Conservation (phyloP, 2,888 invertebrate species). For the Phorcus lineatus region DNA sequence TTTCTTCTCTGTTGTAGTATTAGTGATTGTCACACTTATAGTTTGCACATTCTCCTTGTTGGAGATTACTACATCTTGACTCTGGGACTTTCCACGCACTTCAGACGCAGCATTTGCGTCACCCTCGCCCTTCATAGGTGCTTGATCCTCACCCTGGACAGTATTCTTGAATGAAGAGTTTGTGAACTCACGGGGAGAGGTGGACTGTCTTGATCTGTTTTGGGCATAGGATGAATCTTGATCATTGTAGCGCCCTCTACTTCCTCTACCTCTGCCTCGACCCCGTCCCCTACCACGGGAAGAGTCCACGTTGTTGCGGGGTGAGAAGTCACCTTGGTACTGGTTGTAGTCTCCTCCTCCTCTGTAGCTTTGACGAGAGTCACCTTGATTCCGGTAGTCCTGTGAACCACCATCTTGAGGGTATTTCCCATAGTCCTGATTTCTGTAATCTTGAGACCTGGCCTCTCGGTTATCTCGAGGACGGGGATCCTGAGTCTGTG, state of each 20-base stretch:
- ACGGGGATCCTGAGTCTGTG: neutral
- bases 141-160: constrained; percentile 7
- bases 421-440: constrained; percentile 21
- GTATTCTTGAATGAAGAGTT: constrained; percentile 31
- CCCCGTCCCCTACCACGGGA: constrained; percentile 5
- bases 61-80: constrained; percentile 42
- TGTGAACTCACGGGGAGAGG: constrained; percentile 33
- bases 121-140: constrained; percentile 12
- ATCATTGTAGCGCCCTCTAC: neutral
- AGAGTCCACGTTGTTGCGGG: constrained; percentile 29
- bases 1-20: constrained; percentile 54
- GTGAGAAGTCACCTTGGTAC: constrained; percentile 17
- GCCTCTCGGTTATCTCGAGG: neutral
- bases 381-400: neutral
- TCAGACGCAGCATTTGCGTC: constrained; percentile 4
- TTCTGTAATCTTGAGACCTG: constrained; percentile 11
- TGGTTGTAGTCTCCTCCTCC: constrained; percentile 10
- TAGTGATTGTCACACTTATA: constrained; percentile 49
- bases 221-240: neutral
- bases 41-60: constrained; percentile 49
- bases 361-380: neutral
- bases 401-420: neutral
- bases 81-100: constrained; percentile 15
- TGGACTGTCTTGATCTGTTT: neutral
- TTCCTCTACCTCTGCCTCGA: constrained; percentile 16